Percentiles rank a stretch among this genome's conserved stretches.
These are phyloP conservation scores for Punctoribates punctum DNA, from an alignment of 2,888 invertebrate genomes.

Conservation along the genomic window DNA sequence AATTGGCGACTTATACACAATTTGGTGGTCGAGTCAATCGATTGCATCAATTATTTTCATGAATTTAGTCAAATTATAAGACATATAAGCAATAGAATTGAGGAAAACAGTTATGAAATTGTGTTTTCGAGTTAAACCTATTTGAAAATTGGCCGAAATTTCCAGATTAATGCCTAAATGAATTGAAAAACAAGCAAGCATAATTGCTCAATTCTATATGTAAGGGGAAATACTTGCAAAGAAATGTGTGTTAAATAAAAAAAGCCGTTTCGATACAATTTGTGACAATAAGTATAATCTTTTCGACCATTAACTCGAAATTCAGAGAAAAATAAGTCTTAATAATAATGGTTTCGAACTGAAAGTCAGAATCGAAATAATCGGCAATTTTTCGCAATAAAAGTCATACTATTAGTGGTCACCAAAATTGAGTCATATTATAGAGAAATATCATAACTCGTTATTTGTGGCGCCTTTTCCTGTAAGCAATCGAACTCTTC, in stretches of 20 bases:
- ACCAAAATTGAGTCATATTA: conserved; percentile 17
- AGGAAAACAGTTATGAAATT: background rate
- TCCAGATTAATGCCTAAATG: background rate
- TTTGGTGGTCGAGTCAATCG: background rate
- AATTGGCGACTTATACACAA: conserved; percentile 1
- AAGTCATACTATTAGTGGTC: conserved; percentile 32
- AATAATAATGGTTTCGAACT: background rate
- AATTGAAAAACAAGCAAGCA: background rate
- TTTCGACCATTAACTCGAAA: conserved; percentile 1
- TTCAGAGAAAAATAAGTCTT: background rate
- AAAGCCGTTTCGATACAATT: background rate
- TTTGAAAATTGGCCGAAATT: background rate
- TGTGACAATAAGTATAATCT: conserved; percentile 14
- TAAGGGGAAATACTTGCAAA: background rate
- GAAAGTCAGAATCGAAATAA: background rate
- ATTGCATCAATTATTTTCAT: background rate
- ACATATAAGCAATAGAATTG: too few relatives aligned
- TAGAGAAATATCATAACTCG: conserved; percentile 19
- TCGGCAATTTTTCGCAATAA: conserved; percentile 10
- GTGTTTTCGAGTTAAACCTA: background rate
- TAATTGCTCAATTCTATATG: background rate
- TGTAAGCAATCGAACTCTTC: conserved; percentile 40
- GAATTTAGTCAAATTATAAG: too few relatives aligned
- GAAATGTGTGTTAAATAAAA: background rate
- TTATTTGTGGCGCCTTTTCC: conserved; percentile 31